A percentile compares a stretch with the other conserved stretches of the same genome.
phyloP scores from a whole-genome alignment of 2,113 vertebrate genomes.

The Oreochromis tanganicae region DNA sequence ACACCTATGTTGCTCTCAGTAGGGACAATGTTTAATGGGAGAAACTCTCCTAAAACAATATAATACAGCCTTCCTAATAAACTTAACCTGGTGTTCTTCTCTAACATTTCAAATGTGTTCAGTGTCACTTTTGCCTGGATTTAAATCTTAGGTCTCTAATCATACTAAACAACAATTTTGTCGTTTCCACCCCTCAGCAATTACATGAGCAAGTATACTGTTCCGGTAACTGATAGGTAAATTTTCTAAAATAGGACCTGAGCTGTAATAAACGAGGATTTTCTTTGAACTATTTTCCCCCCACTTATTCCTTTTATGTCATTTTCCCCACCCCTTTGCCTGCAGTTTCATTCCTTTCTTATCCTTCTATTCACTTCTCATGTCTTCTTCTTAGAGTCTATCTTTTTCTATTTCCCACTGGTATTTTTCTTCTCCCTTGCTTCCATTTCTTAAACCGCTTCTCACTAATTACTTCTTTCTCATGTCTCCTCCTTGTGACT shows the following conservation, averaged over 20 bases:
- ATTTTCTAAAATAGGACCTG: not conserved
- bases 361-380: not conserved
- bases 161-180: not conserved
- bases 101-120: not conserved
- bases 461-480: constrained; percentile 41
- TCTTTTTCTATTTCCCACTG: not conserved
- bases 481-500: constrained; percentile 12
- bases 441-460: constrained; percentile 14
- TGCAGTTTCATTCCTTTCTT: not conserved
- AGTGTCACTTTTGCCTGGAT: not conserved
- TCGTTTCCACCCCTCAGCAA: not conserved
- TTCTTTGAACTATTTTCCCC: not conserved
- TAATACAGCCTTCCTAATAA: not conserved
- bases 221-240: not conserved
- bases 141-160: not conserved
- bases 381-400: not conserved
- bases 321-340: not conserved
- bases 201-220: not conserved
- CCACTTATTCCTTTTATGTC: not conserved
- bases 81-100: not conserved
- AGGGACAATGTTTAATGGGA: not conserved
- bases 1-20: not conserved
- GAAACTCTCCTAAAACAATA: not conserved
- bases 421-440: not conserved
- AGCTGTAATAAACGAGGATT: not conserved